phyloP scores from a whole-genome alignment of 2,113 vertebrate genomes.

The Sapayoa aenigma region DNA sequence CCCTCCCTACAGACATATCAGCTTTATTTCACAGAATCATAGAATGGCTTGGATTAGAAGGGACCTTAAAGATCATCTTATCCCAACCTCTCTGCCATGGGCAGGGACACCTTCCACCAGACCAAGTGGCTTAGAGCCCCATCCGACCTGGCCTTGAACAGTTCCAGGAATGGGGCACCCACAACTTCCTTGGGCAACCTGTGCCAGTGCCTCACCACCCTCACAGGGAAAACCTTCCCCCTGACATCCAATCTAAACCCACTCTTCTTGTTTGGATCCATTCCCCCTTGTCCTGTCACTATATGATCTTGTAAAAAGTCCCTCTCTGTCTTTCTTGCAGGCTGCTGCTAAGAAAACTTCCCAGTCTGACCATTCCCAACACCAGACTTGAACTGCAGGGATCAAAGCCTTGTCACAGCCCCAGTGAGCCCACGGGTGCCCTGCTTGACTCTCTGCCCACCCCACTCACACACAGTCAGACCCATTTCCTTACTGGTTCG shows the following conservation, averaged over 20 bases:
- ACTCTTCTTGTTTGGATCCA: neutral
- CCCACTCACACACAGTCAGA: neutral
- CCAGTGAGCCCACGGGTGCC: neutral
- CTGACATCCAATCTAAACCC: neutral
- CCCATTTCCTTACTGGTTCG: neutral
- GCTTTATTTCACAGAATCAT: neutral
- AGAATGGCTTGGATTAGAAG: neutral
- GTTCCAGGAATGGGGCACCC: neutral
- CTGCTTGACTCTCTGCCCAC: neutral
- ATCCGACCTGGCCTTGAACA: neutral
- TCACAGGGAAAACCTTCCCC: neutral
- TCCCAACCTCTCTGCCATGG: too few species aligned
- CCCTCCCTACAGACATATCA: too few species aligned
- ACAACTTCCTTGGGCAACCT: neutral
- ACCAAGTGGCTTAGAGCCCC: neutral
- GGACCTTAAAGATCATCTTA: neutral
- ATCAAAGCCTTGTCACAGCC: rapidly evolving
- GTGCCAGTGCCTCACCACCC: rapidly evolving
- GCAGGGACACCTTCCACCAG: neutral
- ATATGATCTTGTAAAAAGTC: neutral
- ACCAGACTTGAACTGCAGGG: neutral
- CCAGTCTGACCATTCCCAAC: neutral
- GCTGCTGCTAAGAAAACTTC: neutral
- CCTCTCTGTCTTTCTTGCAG: neutral
- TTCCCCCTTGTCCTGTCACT: neutral